phyloP scores from a whole-genome alignment of 2,888 invertebrate species.

The Aricia artaxerxes region DNA sequence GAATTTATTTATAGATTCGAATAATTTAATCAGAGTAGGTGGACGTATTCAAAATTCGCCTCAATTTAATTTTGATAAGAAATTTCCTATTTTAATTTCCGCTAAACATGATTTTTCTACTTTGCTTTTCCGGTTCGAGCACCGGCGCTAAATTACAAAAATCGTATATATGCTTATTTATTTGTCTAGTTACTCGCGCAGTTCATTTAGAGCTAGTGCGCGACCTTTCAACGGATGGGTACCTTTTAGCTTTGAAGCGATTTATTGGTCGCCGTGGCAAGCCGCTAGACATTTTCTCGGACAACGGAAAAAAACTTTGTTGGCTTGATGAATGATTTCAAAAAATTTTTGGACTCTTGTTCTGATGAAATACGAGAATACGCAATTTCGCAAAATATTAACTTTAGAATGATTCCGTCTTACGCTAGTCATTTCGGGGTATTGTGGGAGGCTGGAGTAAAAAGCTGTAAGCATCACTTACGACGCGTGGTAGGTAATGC shows the following conservation, averaged over 20 bases:
- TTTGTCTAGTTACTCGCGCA: conserved; percentile 25
- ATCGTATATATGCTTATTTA: conserved; percentile 36
- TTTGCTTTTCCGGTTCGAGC: conserved; percentile 8
- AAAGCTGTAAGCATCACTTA: no score
- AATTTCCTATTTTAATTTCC: conserved; percentile 17
- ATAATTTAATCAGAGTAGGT: conserved; percentile 16
- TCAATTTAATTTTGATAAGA: conserved; percentile 6
- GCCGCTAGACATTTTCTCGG: conserved; percentile 39
- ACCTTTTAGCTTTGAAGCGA: neutral
- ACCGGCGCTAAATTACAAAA: conserved; percentile 34
- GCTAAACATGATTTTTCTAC: neutral
- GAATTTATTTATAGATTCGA: conserved; percentile 28
- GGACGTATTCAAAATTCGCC: conserved; percentile 10
- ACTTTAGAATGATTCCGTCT: no score
- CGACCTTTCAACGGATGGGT: neutral
- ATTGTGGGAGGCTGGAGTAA: no score
- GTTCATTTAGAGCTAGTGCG: conserved; percentile 3
- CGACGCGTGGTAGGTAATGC: no score
- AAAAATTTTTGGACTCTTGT: no score
- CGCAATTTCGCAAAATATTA: no score
- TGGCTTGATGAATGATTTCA: no score
- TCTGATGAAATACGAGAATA: no score
- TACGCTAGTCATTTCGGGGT: no score
- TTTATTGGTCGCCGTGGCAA: conserved; percentile 36
- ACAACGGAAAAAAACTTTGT: conserved; percentile 32